Percentiles rank a stretch among this genome's conserved stretches.
These are phyloP conservation scores for Melanotaenia boesemani DNA, from an alignment of 2,797 vertebrate genomes.

Conservation along the genomic window DNA sequence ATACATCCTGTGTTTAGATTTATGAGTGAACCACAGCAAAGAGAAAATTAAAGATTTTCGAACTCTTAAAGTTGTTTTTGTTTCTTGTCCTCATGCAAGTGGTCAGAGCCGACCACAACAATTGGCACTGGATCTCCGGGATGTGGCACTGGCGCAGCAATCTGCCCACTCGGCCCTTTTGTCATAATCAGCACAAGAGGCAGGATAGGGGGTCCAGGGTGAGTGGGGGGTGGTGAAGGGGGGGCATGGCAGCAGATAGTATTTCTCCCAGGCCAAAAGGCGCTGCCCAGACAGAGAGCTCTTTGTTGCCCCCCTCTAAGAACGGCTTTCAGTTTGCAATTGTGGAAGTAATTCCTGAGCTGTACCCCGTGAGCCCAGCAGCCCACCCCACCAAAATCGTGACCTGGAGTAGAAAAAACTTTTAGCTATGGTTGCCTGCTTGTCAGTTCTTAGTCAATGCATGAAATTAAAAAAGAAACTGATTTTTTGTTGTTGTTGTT, in stretches of 20 bases:
- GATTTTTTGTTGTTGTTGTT: neutral
- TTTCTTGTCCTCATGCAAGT: constrained; percentile 36
- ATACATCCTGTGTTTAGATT: neutral
- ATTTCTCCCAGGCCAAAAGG: constrained; percentile 80
- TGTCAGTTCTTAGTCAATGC: constrained; percentile 38
- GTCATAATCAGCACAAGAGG: constrained; percentile 77
- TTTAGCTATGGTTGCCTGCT: constrained; percentile 45
- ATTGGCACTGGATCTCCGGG: constrained; percentile 58
- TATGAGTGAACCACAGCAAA: neutral
- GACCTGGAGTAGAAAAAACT: constrained; percentile 71
- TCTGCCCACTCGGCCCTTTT: constrained; percentile 66
- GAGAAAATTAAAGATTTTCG: neutral
- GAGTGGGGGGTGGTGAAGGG: constrained; percentile 17
- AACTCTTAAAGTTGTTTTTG: constrained; percentile 6
- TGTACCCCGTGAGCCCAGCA: constrained; percentile 36
- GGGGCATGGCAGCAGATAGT: constrained; percentile 74
- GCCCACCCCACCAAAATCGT: constrained; percentile 47
- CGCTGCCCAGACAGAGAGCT: constrained; percentile 77
- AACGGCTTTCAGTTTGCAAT: constrained; percentile 78
- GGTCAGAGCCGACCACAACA: constrained; percentile 47
- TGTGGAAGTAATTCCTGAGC: constrained; percentile 76
- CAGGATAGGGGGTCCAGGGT: constrained; percentile 63
- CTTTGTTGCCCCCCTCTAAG: constrained; percentile 80
- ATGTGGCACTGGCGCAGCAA: constrained; percentile 41
- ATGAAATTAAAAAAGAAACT: constrained; percentile 39